These are phyloP conservation scores for Morone chrysops DNA, from an alignment of 2,113 vertebrate genomes.

Conservation along the genomic window DNA sequence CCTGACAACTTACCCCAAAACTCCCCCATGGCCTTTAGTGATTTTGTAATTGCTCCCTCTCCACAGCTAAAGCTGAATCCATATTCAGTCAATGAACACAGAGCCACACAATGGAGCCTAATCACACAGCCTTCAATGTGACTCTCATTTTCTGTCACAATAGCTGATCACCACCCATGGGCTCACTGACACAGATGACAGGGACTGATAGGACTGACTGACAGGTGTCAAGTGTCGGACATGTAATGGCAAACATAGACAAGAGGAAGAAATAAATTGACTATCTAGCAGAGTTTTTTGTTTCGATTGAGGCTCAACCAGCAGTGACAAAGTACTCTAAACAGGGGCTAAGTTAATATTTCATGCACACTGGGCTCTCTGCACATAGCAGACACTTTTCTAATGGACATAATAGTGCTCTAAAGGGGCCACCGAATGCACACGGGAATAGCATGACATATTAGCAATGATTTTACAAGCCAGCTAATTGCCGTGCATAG, in stretches of 20 bases:
- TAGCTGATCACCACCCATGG: slow-evolving; percentile 58
- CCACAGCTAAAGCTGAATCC: slow-evolving; percentile 67
- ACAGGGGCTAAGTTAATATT: slow-evolving; percentile 70
- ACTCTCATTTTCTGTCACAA: slow-evolving; percentile 64
- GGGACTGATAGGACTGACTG: slow-evolving; percentile 59
- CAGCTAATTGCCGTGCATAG: slow-evolving; percentile 65
- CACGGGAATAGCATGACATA: slow-evolving; percentile 61
- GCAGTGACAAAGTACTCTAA: slow-evolving; percentile 49
- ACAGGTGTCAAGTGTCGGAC: slow-evolving; percentile 64
- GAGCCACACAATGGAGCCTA: slow-evolving; percentile 56
- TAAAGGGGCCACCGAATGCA: slow-evolving; percentile 53
- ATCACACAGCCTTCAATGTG: slow-evolving; percentile 55
- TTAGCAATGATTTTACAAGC: slow-evolving; percentile 70
- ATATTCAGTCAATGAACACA: slow-evolving; percentile 72
- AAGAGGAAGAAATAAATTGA: slow-evolving; percentile 11
- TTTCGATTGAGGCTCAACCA: slow-evolving; percentile 42
- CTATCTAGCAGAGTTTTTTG: slow-evolving; percentile 16
- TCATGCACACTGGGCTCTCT: slow-evolving; percentile 59
- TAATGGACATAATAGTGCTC: slow-evolving; percentile 72
- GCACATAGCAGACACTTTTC: slow-evolving; percentile 53
- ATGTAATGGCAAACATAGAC: slow-evolving; percentile 26
- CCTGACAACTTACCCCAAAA: slow-evolving; percentile 48
- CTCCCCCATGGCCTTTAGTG: slow-evolving; percentile 54
- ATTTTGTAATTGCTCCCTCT: slow-evolving; percentile 71
- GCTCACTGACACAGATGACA: slow-evolving; percentile 57